Conservation (phyloP, 2,888 invertebrate genomes). For the Endotricha flammealis region DNA sequence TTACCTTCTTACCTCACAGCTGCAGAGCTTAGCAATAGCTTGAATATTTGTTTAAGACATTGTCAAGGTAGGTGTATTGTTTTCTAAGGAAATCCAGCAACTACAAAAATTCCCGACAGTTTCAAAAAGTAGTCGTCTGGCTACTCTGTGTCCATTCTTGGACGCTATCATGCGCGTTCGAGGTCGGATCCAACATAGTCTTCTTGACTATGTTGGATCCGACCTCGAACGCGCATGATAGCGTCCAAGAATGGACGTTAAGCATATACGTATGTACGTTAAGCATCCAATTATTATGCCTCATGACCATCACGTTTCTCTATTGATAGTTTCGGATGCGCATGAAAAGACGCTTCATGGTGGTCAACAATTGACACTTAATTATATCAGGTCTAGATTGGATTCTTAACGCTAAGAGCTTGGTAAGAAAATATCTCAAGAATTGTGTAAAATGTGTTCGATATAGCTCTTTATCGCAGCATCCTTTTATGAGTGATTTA, state of each 20-base stretch:
- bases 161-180: slow-evolving; percentile 20
- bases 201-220: too few species aligned
- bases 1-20: too few species aligned
- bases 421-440: neutral
- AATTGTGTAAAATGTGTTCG: slow-evolving; percentile 17
- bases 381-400: slow-evolving; percentile 19
- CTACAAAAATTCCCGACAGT: slow-evolving; percentile 2
- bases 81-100: slow-evolving; percentile 10
- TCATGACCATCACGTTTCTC: neutral
- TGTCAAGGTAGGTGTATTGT: slow-evolving; percentile 12
- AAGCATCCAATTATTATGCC: slow-evolving; percentile 23
- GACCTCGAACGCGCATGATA: too few species aligned
- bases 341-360: slow-evolving; percentile 24
- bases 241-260: too few species aligned
- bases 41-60: slow-evolving; percentile 13
- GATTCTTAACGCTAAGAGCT: slow-evolving; percentile 17
- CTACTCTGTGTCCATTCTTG: slow-evolving; percentile 17
- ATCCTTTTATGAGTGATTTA: slow-evolving; percentile 17
- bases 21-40: too few species aligned
- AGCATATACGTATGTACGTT: too few species aligned
- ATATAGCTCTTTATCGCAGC: slow-evolving; percentile 8
- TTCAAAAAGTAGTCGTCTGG: slow-evolving; percentile 4
- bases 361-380: slow-evolving; percentile 23
- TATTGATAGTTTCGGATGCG: slow-evolving; percentile 12
- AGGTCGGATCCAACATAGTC: slow-evolving; percentile 18